Evolutionary conservation across 2,113 vertebrate genomes (phyloP), one percentile per base, ranked within the genome.

Genomic region (Chloropsis cyanopogon): DNA sequence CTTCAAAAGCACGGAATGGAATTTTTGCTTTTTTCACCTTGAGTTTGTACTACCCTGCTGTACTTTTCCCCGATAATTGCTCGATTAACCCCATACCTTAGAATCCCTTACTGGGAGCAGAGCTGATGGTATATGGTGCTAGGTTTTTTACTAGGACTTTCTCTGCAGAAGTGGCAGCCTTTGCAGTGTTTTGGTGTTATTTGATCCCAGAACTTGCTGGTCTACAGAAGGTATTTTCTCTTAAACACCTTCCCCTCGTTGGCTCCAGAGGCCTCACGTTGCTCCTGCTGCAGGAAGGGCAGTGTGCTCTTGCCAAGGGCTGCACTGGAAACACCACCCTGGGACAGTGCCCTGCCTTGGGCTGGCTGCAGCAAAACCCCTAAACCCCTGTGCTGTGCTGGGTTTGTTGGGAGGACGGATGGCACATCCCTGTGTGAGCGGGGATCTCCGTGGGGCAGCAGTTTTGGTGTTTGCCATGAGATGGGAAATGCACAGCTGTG

Each of bases 51-150:
- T 15, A 4, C 24, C 53, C 26, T 47, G 18, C 44, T 29, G n/a
- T n/a, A 4, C 20, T 28, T 57, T 73, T 42, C 5, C 60, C 29
- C 70, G 52, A 0, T 31, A 42, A 25, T 7, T 47, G 3, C 84
- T 71, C 0, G 0, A 14, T 70, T 44, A 28, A 56, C 28, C 35
- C 33, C 17, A 2, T 24, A 8, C 21, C 22, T 44, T 35, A 17
- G 8, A 4, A 31, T 80, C 21, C 11, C 3, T n/a, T 49, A 4
- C 0, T 31, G 19, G 24, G 35, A 60, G 35, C 56, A 71, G 60
- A 75, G 25, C 35, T 68, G 60, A 8, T 2, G 33, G 11, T 9
- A 3, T 41, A 11, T 22, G 26, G 8, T 20, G 60, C 35, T 33
- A 14, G 21, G 15, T 54, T 70, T 65, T 81, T 50, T 41, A 29